Base-by-base conservation (phyloP, 1,140 invertebrate genomes). In the Thaumetopoea pityocampa region DNA sequence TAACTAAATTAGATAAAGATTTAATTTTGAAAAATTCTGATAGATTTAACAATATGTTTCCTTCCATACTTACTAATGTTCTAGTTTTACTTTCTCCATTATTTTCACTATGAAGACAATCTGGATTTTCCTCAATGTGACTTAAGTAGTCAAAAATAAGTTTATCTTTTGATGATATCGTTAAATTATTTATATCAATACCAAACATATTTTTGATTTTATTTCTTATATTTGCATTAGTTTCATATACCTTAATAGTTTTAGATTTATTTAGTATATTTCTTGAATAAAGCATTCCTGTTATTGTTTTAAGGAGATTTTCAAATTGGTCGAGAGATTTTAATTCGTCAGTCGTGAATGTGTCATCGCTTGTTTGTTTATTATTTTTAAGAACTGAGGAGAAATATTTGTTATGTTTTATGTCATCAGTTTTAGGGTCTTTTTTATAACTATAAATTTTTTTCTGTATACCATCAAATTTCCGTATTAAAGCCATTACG, bases 1-100 rank as follows among this genome's bases (percentile, higher is more conserved):
- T 65, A 0, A 72, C 5, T 17, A 83, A 54, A 37, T 79, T 74
- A 9, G 42, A 17, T 20, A 76, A 58, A 2, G 76, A 71, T 43
- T 79, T 77, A 3, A 77, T 62, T 47, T 72, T 80, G 9, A 83
- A 65, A 36, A 80, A 72, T 37, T 83, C 67, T 4, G 72, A 70
- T 47, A 83, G 50, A 45, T 69, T 77, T n/a, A 73, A 50, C 5
- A 79, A 44, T 28, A 76, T 70, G 29, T 71, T 51, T 12, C 76
- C 70, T 51, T 73, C 56, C 12, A 64, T 36, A 33, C 46, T 55
- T 5, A 53, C 35, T 4, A 56, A 10, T 0, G 41, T 9, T 19
- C 44, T 48, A 30, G 28, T 8, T 14, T 23, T 11, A 8, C 44
- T 18, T 38, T 62, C 32, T n/a, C 50, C 6, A 32, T 43, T 34